Evolutionary conservation across 1,140 invertebrate species (phyloP), one percentile per base, ranked within the genome.

Genomic region (Sycophaga agraensis): DNA sequence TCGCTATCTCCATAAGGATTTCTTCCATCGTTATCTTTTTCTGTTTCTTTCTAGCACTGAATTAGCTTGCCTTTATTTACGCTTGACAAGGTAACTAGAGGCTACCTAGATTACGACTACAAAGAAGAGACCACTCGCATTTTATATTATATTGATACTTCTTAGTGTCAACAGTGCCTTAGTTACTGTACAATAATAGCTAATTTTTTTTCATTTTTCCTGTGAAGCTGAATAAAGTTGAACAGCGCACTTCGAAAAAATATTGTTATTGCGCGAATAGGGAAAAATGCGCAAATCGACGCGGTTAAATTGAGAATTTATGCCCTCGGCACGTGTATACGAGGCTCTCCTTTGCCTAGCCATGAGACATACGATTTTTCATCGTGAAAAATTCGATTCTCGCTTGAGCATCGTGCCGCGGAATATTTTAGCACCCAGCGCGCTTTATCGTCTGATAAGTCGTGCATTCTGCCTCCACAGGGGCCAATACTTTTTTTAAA

Each of bases 301-400:
- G 59, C 53, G 59, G 56, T 62, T 62, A 62, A 62, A 62, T 56
- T 55, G 17, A 26, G 50, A 62, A 62, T 62, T 62, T 62, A 62
- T 62, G 53, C 56, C 45, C 59, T 42, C 12, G 43, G 26, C 17
- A 42, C 54, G 48, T 48, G 59, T 61, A 61, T 54, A 61, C 28
- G 6, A 39, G 4, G n/a, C 37, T 39, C 37, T 39, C 14, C n/a
- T 14, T 14, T 14, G 37, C 37, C 37, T 14, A 31, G 6, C 19
- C 42, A 6, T 17, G 42, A 31, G n/a, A 31, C 42, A 19, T n/a
- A 17, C 34, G n/a, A 6, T 50, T 62, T 49, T 56, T 56, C 45
- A 56, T 56, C 51, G 16, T 55, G 53, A 56, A 62, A 62, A 62
- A 62, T 62, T 56, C 45, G 59, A 62, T 56, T 50, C 58, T 37